Evolutionary conservation across 2,113 vertebrate species (phyloP).

Genomic region (Bufo bufo): DNA sequence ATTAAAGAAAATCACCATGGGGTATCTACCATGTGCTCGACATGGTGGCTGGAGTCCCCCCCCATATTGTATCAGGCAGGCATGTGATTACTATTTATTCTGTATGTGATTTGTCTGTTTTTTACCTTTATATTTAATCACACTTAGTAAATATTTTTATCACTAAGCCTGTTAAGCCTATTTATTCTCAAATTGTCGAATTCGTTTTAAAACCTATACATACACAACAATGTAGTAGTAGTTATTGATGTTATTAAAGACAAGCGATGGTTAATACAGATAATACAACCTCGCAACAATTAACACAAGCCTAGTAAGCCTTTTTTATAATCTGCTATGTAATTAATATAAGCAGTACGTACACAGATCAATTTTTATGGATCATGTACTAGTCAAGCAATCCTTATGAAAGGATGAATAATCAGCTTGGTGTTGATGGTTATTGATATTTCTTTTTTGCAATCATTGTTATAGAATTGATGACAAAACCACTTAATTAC

Average conservation of each 20-base stretch:
- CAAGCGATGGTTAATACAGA: not conserved
- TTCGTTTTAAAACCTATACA: not conserved
- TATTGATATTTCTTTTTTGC: not conserved
- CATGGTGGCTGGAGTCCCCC: no score
- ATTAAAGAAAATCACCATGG: no score
- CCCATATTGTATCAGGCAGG: no score
- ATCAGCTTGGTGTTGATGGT: not conserved
- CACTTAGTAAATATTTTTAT: no score
- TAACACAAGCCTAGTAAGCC: not conserved
- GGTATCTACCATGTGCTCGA: no score
- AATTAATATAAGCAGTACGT: not conserved
- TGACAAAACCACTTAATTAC: not conserved
- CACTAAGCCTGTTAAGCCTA: no score
- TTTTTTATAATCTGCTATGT: not conserved
- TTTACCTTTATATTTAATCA: no score
- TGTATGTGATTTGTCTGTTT: no score
- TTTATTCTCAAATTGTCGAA: no score
- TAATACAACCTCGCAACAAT: not conserved
- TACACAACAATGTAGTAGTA: not conserved
- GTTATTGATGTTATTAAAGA: not conserved
- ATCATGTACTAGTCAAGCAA: not conserved
- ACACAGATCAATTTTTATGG: constrained; percentile 6
- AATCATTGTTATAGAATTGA: not conserved
- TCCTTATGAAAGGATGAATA: not conserved
- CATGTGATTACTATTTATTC: no score